Percentiles rank a stretch among this genome's conserved stretches.
Evolutionary conservation across 2,888 invertebrate species (phyloP).

Genomic region (Apotomis capreana): DNA sequence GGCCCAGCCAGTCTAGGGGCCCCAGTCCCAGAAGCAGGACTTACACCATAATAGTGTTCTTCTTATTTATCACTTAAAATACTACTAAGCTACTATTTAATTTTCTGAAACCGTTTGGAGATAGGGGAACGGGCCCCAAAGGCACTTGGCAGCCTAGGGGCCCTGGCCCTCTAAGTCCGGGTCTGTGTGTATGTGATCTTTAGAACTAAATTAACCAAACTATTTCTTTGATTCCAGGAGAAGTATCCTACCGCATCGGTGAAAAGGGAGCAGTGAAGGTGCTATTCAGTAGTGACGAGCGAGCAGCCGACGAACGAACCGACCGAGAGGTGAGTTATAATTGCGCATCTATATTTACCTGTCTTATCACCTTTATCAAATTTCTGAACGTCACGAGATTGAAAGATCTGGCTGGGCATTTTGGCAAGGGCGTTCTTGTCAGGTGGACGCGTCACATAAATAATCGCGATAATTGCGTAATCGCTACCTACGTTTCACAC

Average conservation of each 20-base stretch:
- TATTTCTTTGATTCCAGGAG: constrained; percentile 87
- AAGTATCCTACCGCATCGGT: constrained; percentile 97
- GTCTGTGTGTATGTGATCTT: too few species aligned
- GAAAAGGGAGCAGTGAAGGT: constrained; percentile 97
- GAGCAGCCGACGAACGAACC: constrained; percentile 78
- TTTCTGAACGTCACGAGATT: constrained; percentile 25
- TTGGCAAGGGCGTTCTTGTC: constrained; percentile 54
- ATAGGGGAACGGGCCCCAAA: too few species aligned
- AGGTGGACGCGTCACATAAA: constrained; percentile 41
- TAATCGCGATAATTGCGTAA: constrained; percentile 5
- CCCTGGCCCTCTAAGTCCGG: too few species aligned
- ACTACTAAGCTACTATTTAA: too few species aligned
- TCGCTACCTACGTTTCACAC: constrained; percentile 2
- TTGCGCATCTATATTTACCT: constrained; percentile 1
- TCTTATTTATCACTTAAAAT: too few species aligned
- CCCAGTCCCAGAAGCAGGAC: too few species aligned
- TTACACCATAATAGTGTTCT: too few species aligned
- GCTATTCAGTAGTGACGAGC: constrained; percentile 79
- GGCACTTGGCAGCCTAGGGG: too few species aligned
- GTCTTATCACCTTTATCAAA: constrained; percentile 19
- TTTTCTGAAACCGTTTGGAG: too few species aligned
- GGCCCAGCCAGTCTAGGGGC: too few species aligned
- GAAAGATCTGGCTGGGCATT: constrained; percentile 49
- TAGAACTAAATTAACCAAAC: background rate
- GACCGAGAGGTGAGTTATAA: constrained; percentile 73